A percentile compares a stretch with the other conserved stretches of the same genome.
phyloP scores from a whole-genome alignment of 2,113 vertebrate species.

The Phylloscopus trochiloides region DNA sequence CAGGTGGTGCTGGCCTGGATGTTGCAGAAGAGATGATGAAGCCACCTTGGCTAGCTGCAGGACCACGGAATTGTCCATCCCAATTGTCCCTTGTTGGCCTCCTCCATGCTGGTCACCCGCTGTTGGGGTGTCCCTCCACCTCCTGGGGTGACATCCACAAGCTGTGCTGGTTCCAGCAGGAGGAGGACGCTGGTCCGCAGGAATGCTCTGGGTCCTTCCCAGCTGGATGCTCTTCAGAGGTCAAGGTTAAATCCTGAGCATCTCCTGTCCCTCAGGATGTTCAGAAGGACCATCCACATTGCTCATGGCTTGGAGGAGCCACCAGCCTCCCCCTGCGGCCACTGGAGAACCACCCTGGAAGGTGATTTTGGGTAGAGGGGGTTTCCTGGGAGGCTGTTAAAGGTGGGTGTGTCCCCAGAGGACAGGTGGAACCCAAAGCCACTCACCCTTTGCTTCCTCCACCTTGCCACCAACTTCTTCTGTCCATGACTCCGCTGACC shows the following conservation, averaged over 20 bases:
- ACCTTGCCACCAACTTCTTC: neutral
- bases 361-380: neutral
- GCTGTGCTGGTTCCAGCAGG: neutral
- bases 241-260: neutral
- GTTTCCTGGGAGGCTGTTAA: neutral
- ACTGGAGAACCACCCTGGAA: neutral
- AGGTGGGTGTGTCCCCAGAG: neutral
- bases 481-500: neutral
- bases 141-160: neutral
- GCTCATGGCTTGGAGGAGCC: neutral
- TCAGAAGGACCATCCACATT: neutral
- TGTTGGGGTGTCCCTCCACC: neutral
- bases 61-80: neutral
- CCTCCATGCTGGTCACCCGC: neutral
- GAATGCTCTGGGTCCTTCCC: neutral
- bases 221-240: neutral
- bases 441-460: neutral
- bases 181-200: neutral
- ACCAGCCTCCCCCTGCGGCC: neutral
- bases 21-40: neutral
- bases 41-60: neutral
- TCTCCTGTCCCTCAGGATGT: neutral
- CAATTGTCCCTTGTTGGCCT: neutral
- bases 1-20: neutral
- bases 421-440: neutral